Conservation (phyloP, 92 coral and sea anemone species). For the Palythoa heliodiscus region DNA sequence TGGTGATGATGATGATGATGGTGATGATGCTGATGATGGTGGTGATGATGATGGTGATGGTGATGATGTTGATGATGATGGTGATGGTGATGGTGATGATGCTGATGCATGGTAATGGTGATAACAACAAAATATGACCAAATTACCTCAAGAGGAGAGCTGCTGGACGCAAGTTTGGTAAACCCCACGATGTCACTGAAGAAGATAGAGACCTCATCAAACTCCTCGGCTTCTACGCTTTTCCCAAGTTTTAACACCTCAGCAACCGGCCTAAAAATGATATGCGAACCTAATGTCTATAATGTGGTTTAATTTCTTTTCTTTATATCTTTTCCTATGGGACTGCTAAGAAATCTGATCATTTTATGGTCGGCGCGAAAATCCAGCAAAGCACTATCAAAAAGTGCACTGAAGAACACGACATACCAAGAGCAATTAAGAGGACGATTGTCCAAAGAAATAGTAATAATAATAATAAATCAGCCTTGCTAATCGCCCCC, state of each 20-base stretch:
- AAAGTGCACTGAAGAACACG: too few relatives aligned
- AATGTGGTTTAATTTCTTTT: too few relatives aligned
- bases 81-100: not conserved
- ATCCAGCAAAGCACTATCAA: too few relatives aligned
- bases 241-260: slow-evolving; percentile 64
- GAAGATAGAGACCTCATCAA: slow-evolving; percentile 75
- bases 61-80: not conserved
- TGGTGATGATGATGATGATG: not conserved
- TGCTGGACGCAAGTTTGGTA: slow-evolving; percentile 73
- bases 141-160: slow-evolving; percentile 66
- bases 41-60: not conserved
- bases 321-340: too few relatives aligned
- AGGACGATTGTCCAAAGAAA: too few relatives aligned
- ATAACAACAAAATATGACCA: not conserved
- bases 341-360: too few relatives aligned
- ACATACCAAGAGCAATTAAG: too few relatives aligned
- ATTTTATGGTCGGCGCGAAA: too few relatives aligned
- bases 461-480: too few relatives aligned
- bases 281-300: too few relatives aligned
- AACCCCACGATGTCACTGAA: slow-evolving; percentile 77
- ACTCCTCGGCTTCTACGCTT: slow-evolving; percentile 70
- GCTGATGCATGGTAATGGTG: not conserved
- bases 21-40: not conserved
- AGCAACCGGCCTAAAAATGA: slow-evolving; percentile 58
- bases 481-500: too few relatives aligned